These are phyloP conservation scores for Phalacrocorax carbo DNA, from an alignment of 2,113 vertebrate species.

Conservation along the genomic window DNA sequence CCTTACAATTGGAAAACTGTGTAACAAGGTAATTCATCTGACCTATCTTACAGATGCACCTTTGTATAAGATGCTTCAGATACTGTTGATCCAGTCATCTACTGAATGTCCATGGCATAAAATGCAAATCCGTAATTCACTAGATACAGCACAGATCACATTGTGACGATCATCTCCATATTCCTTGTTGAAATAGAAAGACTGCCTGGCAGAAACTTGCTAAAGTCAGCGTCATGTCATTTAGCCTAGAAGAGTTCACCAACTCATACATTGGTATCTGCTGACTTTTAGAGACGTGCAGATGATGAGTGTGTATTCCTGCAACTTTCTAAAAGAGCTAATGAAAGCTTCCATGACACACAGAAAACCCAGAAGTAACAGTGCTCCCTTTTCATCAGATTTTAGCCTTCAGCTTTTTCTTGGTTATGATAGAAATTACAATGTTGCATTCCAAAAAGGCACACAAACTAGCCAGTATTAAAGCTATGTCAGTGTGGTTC, in stretches of 20 bases:
- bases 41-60: neutral
- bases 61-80: neutral
- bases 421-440: neutral
- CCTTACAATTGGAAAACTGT: neutral
- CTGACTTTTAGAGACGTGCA: neutral
- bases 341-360: neutral
- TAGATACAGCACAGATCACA: neutral
- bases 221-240: neutral
- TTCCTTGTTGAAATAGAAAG: neutral
- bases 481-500: neutral
- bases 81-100: neutral
- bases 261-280: neutral
- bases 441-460: neutral
- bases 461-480: neutral
- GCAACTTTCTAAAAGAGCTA: neutral
- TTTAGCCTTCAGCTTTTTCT: neutral
- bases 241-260: neutral
- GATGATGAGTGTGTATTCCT: neutral
- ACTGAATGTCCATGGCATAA: neutral
- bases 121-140: neutral
- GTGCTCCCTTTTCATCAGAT: neutral
- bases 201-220: neutral
- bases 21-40: neutral
- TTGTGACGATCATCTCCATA: neutral
- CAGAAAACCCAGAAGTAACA: neutral